Percentiles rank a stretch among this genome's conserved stretches.
Evolutionary conservation across 2,797 vertebrate genomes (phyloP).

Genomic region (Pantherophis alleghaniensis): DNA sequence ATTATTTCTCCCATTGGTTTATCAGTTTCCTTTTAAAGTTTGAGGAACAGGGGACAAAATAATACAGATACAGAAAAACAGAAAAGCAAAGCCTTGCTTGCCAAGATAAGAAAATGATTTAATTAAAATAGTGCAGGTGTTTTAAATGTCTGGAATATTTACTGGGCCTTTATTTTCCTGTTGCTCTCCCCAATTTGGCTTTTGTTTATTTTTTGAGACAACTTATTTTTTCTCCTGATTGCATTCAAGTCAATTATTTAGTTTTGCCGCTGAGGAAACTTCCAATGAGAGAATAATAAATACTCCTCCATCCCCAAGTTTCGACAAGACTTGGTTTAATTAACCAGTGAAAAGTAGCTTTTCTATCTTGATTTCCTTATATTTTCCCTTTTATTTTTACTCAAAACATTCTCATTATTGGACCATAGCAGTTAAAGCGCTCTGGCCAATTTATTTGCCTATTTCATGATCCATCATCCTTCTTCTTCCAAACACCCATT

Average conservation of each 20-base stretch:
- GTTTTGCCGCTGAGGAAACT: not conserved
- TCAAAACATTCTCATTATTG: not conserved
- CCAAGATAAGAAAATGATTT: not conserved
- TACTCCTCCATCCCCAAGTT: not conserved
- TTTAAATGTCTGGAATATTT: not conserved
- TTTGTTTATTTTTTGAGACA: not conserved
- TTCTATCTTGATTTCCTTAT: not conserved
- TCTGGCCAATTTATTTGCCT: not conserved
- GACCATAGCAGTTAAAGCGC: not conserved
- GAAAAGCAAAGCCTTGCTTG: not conserved
- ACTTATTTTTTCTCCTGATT: not conserved
- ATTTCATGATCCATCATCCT: not conserved
- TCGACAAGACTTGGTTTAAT: not conserved
- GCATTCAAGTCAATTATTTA: not conserved
- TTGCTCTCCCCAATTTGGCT: not conserved
- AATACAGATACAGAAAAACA: not conserved
- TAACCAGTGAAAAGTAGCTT: not conserved
- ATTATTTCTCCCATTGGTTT: not conserved
- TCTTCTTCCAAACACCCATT: not conserved
- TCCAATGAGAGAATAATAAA: not conserved
- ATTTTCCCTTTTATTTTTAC: not conserved
- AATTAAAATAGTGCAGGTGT: not conserved
- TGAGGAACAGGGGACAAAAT: not conserved
- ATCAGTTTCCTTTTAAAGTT: not conserved
- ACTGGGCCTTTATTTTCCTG: not conserved